A percentile compares a stretch with the other conserved stretches of the same genome.
Evolutionary conservation across 30 jellyfish, hydroid and myxozoan species (phyloP).

Genomic region (Rhopilema esculentum): DNA sequence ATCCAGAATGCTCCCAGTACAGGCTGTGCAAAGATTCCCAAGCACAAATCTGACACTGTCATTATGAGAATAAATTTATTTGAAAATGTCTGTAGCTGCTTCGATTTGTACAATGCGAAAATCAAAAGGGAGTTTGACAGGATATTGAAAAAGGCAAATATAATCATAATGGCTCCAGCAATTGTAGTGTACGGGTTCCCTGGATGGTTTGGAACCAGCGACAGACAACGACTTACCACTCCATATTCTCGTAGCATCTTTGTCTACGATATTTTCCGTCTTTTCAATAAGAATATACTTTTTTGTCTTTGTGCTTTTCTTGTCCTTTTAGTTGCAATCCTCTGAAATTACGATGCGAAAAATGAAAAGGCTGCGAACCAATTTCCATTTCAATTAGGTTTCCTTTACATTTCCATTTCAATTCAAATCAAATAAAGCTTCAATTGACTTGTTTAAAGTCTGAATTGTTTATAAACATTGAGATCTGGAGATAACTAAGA

Average conservation of each 20-base stretch:
- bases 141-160: neutral
- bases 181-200: neutral
- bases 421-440: too few species aligned
- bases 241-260: neutral
- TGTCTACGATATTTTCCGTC: neutral
- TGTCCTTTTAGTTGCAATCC: too few species aligned
- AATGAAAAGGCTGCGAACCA: too few species aligned
- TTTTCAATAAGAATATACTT: too few species aligned
- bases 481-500: too few species aligned
- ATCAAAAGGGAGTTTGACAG: neutral
- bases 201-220: neutral
- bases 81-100: neutral
- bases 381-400: too few species aligned
- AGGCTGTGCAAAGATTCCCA: neutral
- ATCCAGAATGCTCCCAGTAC: neutral
- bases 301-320: too few species aligned
- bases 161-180: neutral
- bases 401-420: too few species aligned
- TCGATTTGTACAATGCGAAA: neutral
- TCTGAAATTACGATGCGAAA: too few species aligned
- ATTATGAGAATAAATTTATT: too few species aligned
- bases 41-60: neutral
- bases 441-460: too few species aligned
- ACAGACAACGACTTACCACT: neutral
- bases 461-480: too few species aligned